A percentile compares a stretch with the other conserved stretches of the same genome.
phyloP scores from a whole-genome alignment of 2,888 invertebrate genomes.

The Sipha maydis region DNA sequence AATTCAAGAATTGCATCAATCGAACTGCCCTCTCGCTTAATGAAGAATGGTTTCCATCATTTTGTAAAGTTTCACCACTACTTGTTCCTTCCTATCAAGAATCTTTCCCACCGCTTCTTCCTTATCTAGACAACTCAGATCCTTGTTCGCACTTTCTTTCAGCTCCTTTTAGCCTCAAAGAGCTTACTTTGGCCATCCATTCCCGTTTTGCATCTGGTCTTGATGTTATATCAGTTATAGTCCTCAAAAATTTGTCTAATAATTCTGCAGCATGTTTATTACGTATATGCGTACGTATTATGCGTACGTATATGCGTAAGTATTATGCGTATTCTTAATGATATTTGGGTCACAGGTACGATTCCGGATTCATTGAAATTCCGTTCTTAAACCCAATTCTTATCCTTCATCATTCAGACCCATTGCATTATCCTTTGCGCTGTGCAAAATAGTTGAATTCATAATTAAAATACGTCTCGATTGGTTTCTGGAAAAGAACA shows the following conservation, averaged over 20 bases:
- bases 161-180: not conserved
- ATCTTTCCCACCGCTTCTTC: not conserved
- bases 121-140: not conserved
- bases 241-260: too few relatives aligned
- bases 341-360: not conserved
- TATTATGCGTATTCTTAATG: not conserved
- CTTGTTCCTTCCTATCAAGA: not conserved
- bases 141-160: not conserved
- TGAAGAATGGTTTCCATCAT: not conserved
- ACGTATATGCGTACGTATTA: too few relatives aligned
- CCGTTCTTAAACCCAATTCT: not conserved
- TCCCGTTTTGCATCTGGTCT: not conserved
- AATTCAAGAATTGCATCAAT: not conserved
- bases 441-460: not conserved
- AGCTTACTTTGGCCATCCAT: not conserved
- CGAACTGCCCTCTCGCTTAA: not conserved
- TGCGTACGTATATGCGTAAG: too few relatives aligned
- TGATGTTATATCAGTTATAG: not conserved
- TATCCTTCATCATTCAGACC: not conserved
- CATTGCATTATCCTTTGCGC: not conserved
- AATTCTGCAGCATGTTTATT: not conserved
- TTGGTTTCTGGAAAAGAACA: not conserved
- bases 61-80: not conserved
- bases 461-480: not conserved
- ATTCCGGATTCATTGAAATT: not conserved